phyloP scores from a whole-genome alignment of 2,113 vertebrate genomes.

The Rhodinocichla rosea region DNA sequence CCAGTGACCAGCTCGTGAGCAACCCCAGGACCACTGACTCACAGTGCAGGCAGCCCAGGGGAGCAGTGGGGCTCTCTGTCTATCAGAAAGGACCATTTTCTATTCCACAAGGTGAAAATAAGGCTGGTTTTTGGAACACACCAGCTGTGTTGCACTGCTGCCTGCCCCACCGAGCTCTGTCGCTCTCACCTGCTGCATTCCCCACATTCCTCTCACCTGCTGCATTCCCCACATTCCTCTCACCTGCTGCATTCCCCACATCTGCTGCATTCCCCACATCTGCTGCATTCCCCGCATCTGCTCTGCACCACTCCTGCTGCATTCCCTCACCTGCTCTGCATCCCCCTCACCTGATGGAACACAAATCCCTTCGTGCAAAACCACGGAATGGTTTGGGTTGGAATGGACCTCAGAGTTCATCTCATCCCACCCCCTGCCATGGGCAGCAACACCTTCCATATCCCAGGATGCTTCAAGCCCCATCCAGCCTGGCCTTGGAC shows the following conservation, averaged over 20 bases:
- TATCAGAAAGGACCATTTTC: background rate
- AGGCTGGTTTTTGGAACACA: rapidly evolving
- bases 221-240: background rate
- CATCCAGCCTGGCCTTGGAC: rapidly evolving
- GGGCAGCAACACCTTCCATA: background rate
- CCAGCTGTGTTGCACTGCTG: background rate
- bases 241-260: background rate
- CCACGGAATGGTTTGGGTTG: background rate
- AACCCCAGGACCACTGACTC: rapidly evolving
- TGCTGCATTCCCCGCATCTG: background rate
- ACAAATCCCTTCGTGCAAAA: background rate
- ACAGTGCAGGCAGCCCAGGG: background rate
- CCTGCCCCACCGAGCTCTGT: background rate
- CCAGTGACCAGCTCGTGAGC: rapidly evolving
- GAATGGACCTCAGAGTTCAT: background rate
- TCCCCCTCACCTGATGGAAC: background rate
- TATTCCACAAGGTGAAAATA: background rate
- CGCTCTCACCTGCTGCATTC: background rate
- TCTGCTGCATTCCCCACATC: background rate
- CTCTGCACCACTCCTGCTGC: background rate
- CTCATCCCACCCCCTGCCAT: too few species aligned
- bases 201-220: background rate
- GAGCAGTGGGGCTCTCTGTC: background rate
- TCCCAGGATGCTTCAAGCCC: rapidly evolving
- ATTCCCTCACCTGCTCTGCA: background rate